Percentiles rank a stretch among this genome's conserved stretches.
Evolutionary conservation across 2,888 invertebrate genomes (phyloP).

Genomic region (Ischnura elegans): DNA sequence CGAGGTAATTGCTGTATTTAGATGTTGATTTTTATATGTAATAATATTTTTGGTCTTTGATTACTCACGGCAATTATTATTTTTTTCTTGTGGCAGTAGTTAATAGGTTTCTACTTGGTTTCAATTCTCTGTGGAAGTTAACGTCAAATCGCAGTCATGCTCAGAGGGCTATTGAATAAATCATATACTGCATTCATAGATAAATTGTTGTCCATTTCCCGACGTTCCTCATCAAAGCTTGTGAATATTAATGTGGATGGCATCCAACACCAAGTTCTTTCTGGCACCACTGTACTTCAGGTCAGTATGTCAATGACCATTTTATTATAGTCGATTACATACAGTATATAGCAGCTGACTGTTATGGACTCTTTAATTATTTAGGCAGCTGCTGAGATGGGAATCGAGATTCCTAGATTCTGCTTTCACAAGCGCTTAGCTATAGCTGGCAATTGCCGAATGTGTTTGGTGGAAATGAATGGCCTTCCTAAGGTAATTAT

Average conservation of each 20-base stretch:
- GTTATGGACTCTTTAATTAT: background rate
- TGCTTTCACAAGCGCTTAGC: constrained; percentile 82
- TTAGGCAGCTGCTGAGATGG: constrained; percentile 79
- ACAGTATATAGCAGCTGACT: background rate
- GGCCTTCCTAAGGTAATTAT: constrained; percentile 78
- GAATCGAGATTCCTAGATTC: constrained; percentile 82
- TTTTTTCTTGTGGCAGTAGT: background rate
- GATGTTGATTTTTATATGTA: no score
- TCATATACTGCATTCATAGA: background rate
- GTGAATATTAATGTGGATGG: background rate
- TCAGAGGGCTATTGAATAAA: background rate
- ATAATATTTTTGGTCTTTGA: no score
- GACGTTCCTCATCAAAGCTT: background rate
- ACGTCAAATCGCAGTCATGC: background rate
- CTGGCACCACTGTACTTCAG: background rate
- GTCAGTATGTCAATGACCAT: background rate
- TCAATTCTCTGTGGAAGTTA: background rate
- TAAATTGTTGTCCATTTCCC: background rate
- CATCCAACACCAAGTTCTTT: background rate
- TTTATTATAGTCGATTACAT: background rate
- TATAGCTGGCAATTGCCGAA: constrained; percentile 82
- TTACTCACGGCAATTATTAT: background rate
- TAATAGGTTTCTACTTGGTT: background rate
- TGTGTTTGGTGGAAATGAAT: constrained; percentile 82
- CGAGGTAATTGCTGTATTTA: no score